phyloP scores from a whole-genome alignment of 2,888 invertebrate genomes.

The Hoplodrina ambigua region DNA sequence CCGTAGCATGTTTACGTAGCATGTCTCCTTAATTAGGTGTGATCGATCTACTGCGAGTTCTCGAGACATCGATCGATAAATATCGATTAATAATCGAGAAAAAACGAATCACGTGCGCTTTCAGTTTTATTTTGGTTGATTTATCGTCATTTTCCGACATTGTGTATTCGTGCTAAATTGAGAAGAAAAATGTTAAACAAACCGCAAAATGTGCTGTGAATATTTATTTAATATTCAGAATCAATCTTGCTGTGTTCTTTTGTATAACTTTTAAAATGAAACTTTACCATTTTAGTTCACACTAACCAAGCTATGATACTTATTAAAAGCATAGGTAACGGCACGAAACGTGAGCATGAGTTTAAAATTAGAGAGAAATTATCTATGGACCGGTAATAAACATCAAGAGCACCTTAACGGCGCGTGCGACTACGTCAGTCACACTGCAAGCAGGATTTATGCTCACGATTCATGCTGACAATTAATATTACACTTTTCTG shows the following conservation, averaged over 20 bases:
- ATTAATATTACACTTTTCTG: neutral
- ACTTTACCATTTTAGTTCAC: too few relatives aligned
- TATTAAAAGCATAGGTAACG: too few relatives aligned
- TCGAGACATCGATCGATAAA: slow-evolving; percentile 12
- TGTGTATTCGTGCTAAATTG: slow-evolving; percentile 27
- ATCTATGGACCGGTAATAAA: neutral
- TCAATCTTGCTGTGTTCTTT: neutral
- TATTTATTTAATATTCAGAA: neutral
- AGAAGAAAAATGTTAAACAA: slow-evolving; percentile 14
- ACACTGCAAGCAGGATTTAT: neutral
- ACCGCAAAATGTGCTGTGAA: slow-evolving; percentile 9
- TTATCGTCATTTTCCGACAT: slow-evolving; percentile 41
- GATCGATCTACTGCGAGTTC: slow-evolving; percentile 23
- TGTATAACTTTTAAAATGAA: too few relatives aligned
- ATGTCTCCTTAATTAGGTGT: slow-evolving; percentile 1
- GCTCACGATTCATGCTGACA: neutral
- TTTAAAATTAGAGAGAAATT: neutral
- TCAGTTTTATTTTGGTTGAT: slow-evolving; percentile 27
- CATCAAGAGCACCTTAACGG: too few relatives aligned
- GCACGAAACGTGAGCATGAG: too few relatives aligned
- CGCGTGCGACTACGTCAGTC: neutral
- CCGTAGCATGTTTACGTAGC: slow-evolving; percentile 16
- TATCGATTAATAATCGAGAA: slow-evolving; percentile 16
- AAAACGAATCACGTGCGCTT: slow-evolving; percentile 31
- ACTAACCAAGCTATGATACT: neutral